Evolutionary conservation across 2,113 vertebrate species (phyloP), one percentile per base, ranked within the genome.

Genomic region (Atractosteus spatula): DNA sequence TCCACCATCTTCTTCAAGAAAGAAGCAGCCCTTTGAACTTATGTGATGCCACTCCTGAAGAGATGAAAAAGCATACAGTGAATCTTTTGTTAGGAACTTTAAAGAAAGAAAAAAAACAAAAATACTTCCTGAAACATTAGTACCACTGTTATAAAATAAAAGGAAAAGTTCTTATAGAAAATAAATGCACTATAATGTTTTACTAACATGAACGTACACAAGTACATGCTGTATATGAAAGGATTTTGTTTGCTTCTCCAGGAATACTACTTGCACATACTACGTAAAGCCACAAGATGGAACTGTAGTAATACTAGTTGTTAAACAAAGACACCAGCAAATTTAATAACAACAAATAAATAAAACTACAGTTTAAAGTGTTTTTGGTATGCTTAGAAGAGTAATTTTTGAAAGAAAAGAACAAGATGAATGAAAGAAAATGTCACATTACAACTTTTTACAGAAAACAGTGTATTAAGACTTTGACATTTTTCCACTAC

Each of bases 21-120:
- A 96, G 84, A 98, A 97, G 78, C 96, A 96, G 68, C 97, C 96
- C 78, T 86, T 97, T 76, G 92, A 82, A 0, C 74, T 88, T 43
- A 79, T 81, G 56, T 84, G 78, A 0, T 91, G 91, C 96, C 95
- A 97, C 2, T 94, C 93, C 96, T 98, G 81, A 44, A 87, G 0
- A 44, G 77, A 57, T 41, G 3, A 71, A 74, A 71, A 29, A 29
- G 29, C 29, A 29, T 2, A 13, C n/a, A 1, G 14, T 44, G 43
- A 66, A 66, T 13, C 41, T 44, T 1, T 8, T 29, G 12, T 55
- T 68, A 68, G n/a, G n/a, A 4, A 54, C 16, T 64, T 64, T 16
- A 16, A n/a, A 7, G 8, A 44, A 7, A 67, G 5, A 67, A 66
- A 43, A 43, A 43, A 71, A 72, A 78, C 68, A 74, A 74, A 3